These are phyloP conservation scores for Hirtodrosophila cameraria DNA, from an alignment of 2,888 invertebrate genomes.

Conservation along the genomic window DNA sequence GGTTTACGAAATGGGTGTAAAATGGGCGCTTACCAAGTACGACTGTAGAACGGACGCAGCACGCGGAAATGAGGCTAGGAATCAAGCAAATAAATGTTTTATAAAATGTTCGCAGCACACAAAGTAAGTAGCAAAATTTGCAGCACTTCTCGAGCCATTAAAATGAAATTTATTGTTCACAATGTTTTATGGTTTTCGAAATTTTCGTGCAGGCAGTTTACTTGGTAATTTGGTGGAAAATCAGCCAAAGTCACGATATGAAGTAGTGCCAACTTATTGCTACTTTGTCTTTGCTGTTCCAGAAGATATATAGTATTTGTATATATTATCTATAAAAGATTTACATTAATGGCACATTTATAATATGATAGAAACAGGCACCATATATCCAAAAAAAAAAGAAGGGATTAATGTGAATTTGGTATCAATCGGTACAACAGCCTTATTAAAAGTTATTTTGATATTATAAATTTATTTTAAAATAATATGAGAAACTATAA, in stretches of 20 bases:
- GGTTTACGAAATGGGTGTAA: slow-evolving; percentile 30
- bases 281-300: slow-evolving; percentile 17
- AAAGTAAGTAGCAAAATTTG: slow-evolving; percentile 57
- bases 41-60: too few relatives aligned
- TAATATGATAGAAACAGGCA: too few relatives aligned
- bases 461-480: too few relatives aligned
- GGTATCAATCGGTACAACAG: too few relatives aligned
- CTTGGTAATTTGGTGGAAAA: slow-evolving; percentile 51
- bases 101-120: slow-evolving; percentile 72
- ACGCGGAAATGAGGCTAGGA: slow-evolving; percentile 77
- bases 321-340: too few relatives aligned
- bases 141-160: slow-evolving; percentile 72
- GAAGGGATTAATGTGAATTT: too few relatives aligned
- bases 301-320: slow-evolving; percentile 9
- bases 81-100: slow-evolving; percentile 81
- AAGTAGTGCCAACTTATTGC: slow-evolving; percentile 38
- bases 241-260: slow-evolving; percentile 39
- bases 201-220: slow-evolving; percentile 25
- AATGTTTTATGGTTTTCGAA: slow-evolving; percentile 70
- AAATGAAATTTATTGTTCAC: slow-evolving; percentile 76
- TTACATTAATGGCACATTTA: too few relatives aligned
- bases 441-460: too few relatives aligned
- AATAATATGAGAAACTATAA: too few relatives aligned
- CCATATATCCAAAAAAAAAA: too few relatives aligned
- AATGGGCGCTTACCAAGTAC: slow-evolving; percentile 22